Base-by-base conservation (phyloP, 2,797 vertebrate species). In the Syndactyla subalaris region DNA sequence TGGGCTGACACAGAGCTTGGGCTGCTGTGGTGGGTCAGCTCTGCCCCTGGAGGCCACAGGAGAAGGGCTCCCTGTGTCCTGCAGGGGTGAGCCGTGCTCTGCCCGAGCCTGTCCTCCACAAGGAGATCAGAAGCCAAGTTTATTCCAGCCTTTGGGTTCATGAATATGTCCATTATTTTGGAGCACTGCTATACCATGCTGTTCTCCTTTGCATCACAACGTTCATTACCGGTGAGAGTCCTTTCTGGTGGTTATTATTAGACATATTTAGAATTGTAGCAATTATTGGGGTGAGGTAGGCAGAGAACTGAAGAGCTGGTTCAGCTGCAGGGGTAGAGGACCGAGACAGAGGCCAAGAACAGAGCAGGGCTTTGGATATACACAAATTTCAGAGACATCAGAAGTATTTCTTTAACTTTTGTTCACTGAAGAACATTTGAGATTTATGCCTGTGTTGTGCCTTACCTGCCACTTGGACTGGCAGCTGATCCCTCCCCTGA, bases 401-500 rank as follows among this genome's bases (percentile, higher is more conserved):
- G 94, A 93, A 74, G 77, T 78, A 96, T 70, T 93, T 92, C 84
- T 95, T 93, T 89, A 96, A 88, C 79, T 95, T 95, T 88, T 73
- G 92, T 67, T 96, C 88, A 89, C 74, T 94, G 85, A 79, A 84
- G 93, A 94, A 96, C 70, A 96, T 88, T 94, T 83, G 94, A 88
- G 71, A 95, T 43, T 95, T 91, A 97, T 82, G 95, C 94, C 95
- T 94, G 91, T 85, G 84, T 97, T 63, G 80, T 79, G 93, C 93
- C 97, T 97, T 97, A 97, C 97, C 97, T 97, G 96, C 95, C 96
- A 96, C 97, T 96, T 92, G 95, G 92, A 96, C 91, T 97, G 97
- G 97, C 96, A 97, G 97, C 81, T 95, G 96, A 97, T 97, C 96
- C 92, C 97, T 97, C 89, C 96, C 96, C 97, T 95, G 92, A 96